Evolutionary conservation across 2,888 invertebrate genomes (phyloP), one percentile per base, ranked within the genome.

Genomic region (Parochlus steinenii): DNA sequence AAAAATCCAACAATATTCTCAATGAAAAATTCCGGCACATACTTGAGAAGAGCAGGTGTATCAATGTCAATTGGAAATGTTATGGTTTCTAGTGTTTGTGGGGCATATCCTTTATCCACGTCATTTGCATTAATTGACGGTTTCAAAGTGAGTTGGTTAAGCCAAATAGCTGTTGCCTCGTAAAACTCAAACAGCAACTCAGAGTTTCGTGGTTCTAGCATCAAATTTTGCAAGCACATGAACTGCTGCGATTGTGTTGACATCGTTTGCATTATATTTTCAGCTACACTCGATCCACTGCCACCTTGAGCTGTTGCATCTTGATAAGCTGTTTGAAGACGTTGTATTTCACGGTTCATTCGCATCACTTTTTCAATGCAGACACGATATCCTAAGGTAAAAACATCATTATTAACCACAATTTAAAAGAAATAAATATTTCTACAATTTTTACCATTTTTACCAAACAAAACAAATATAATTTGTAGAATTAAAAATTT

Each of bases 1-100:
- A 90, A 65, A 53, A 79, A 75, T 35, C 80, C 77, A 19, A 83
- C 74, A 33, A 87, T 67, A 56, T 92, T 93, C 56, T 90, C 90
- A 31, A 89, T 62, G 22, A 93, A 63, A 53, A 83, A 81, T 57
- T 95, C 93, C 27, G 93, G 93, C 50, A 93, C 31, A 10, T 54
- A 76, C 76, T 71, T 73, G 33, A 82, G 55, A 3, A 74, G 76
- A 31, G 70, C 65, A 2, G 81, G 77, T 40, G 76, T 66, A 36
- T 62, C 63, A 1, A 65, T 62, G 2, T 66, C 54, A n/a, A 79
- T 48, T 3, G 80, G 79, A 54, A 82, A 74, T 20, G 55, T 57
- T 3, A 79, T 51, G 1, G 63, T 53, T 43, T 64, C 50, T 32
- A 67, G 49, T 20, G 59, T 55, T 32, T 63, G 58, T 2, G 81